A percentile compares a stretch with the other conserved stretches of the same genome.
Evolutionary conservation across 2,888 invertebrate species (phyloP).

Genomic region (Belgica antarctica): DNA sequence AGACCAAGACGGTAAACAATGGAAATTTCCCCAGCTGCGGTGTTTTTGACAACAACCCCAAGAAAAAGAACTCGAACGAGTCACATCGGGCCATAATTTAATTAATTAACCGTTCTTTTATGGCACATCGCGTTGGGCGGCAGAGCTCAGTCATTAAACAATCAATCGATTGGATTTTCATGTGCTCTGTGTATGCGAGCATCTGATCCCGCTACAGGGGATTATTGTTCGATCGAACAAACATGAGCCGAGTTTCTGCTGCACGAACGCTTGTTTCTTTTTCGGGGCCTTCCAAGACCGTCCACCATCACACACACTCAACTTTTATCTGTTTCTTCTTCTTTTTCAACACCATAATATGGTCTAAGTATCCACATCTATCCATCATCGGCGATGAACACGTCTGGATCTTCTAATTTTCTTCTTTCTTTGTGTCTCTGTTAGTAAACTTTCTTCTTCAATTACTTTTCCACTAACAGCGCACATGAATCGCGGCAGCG

Average conservation of each 20-base stretch:
- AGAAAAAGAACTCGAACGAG: not conserved
- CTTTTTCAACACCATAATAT: not conserved
- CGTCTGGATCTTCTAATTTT: not conserved
- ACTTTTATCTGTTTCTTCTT: conserved; percentile 1
- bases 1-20: conserved; percentile 2
- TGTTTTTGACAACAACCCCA: conserved; percentile 13
- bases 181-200: not conserved
- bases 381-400: conserved; percentile 1
- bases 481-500: not conserved
- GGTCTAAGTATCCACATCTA: not conserved
- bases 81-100: conserved; percentile 12
- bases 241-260: not conserved
- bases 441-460: conserved; percentile 1
- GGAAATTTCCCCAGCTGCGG: conserved; percentile 22
- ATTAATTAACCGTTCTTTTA: conserved; percentile 22
- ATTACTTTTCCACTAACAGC: not conserved
- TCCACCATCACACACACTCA: not conserved
- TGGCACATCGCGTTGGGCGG: conserved; percentile 27
- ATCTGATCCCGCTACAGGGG: not conserved
- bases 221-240: not conserved
- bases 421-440: not conserved
- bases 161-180: conserved; percentile 28
- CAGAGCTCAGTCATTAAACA: conserved; percentile 22
- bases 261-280: not conserved
- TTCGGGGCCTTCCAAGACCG: not conserved